Base-by-base conservation (phyloP, 2,888 invertebrate genomes). In the Halocaridina rubra region DNA sequence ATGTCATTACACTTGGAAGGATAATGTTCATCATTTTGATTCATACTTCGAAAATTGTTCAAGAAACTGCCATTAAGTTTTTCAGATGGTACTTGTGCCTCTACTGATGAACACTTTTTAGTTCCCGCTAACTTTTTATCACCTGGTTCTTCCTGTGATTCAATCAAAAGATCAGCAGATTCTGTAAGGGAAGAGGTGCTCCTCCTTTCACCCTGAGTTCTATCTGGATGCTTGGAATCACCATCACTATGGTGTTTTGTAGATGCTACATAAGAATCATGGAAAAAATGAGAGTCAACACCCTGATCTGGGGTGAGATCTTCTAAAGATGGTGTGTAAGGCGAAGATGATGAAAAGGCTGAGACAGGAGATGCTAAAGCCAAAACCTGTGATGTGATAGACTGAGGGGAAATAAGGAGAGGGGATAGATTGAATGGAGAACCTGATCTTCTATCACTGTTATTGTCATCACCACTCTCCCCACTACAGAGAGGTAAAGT, bases 301-400 rank as follows among this genome's bases (percentile, higher is more conserved):
- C 27, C 32, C 8, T 29, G 16, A 19, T 59, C 46, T 33, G 82
- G 32, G 27, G 77, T n/a, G 27, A 82, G 7, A 32, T 82, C 82
- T 61, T 82, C 82, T 19, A 78, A 64, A 27, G 82, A 82, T 10
- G 77, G 39, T 10, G 82, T 74, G 69, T 77, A 86, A 16, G 86
- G 86, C 24, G 82, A 82, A 16, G 85, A 78, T 0, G 81, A 74
- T 2, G 81, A 81, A 79, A 80, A 86, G 19, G 86, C 79, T 0
- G 86, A 86, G 33, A 81, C 71, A 13, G 86, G 86, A 0, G 86
- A 86, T n/a, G 81, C 76, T 27, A 86, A 61, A 13, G 82, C 86
- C 19, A 86, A 69, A 29, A 78, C 80, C 74, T 82, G 86, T 10
- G 86, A 86, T 4, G 86, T 86, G 67, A 86, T 80, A 64, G 86